phyloP scores from a whole-genome alignment of 1,140 invertebrate genomes.

The Lutraria rhynchaena region DNA sequence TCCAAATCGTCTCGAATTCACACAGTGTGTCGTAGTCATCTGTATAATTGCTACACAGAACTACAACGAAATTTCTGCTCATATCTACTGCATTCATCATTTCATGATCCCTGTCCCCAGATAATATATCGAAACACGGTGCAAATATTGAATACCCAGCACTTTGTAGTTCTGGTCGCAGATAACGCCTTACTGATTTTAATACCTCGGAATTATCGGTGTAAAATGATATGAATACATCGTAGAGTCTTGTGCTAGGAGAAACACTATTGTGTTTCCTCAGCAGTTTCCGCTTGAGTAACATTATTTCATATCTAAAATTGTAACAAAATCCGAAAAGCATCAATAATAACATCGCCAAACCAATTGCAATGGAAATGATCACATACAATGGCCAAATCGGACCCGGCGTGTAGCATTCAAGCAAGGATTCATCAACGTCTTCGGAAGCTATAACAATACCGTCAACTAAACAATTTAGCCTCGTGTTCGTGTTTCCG shows the following conservation, averaged over 20 bases:
- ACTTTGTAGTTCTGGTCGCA: background rate
- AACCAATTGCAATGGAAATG: background rate
- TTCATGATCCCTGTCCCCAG: background rate
- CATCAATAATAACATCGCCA: conserved; percentile 6
- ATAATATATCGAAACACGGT: background rate
- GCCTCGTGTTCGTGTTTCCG: background rate
- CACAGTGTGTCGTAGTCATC: background rate
- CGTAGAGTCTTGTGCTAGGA: background rate
- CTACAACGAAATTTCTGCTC: conserved; percentile 6
- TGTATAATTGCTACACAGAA: conserved; percentile 18
- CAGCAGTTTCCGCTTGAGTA: background rate
- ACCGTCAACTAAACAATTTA: background rate
- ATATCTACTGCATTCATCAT: background rate
- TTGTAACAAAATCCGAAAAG: background rate
- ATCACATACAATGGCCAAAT: background rate
- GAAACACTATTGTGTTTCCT: background rate
- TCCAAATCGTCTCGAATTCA: conserved; percentile 37
- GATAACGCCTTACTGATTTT: background rate
- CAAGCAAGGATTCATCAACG: background rate
- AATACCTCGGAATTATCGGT: conserved; percentile 33
- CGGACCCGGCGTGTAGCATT: background rate
- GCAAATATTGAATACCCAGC: conserved; percentile 2
- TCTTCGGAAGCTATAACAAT: conserved; percentile 1
- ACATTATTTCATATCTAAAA: conserved; percentile 30
- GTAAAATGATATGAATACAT: conserved; percentile 36